Base-by-base conservation (phyloP, 2,797 vertebrate species). In the Enteromius afrohamiltoni region DNA sequence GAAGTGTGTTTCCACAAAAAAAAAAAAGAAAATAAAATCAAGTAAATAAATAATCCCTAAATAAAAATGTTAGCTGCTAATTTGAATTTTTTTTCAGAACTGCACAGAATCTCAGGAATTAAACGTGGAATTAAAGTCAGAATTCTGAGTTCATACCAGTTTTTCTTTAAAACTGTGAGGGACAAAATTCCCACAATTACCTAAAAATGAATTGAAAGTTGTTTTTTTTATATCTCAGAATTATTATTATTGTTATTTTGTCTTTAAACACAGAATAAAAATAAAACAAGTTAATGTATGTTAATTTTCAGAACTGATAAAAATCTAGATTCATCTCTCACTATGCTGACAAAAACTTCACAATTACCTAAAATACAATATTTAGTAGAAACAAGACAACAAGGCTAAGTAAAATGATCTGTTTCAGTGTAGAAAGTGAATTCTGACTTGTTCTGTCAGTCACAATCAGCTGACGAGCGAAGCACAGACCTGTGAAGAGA, bases 401-500 rank as follows among this genome's bases (percentile, higher is more conserved):
- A 37, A 37, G 6, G 5, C 34, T 37, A 6, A 37, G 5, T 37
- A 37, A 37, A 37, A 37, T 37, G 6, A 37, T 5, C 34, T 37
- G 1, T 40, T 40, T 40, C 37, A 7, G 37, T 6, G 6, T 37
- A n/a, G n/a, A n/a, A 6, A 37, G 6, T 37, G 34, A 37, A 37
- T 34, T 49, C 47, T 17, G 47, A 49, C 47, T 49, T 16, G 7
- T 21, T 55, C 19, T 23, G 11, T 58, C 13, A 58, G 23, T 23
- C 11, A 10, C 55, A 11, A 13, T 58, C 11, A 23, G n/a, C 55
- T 60, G 26, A 13, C 5, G n/a, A 60, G 58, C 5, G 58, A 60
- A 60, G 4, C 84, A 79, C 92, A 1, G 92, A 97, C 96, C 96
- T 92, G 96, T 97, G 80, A 97, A 97, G 82, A 92, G 94, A 0